Evolutionary conservation across 2,797 vertebrate genomes (phyloP), one percentile per base, ranked within the genome.

Genomic region (Artibeus jamaicensis): DNA sequence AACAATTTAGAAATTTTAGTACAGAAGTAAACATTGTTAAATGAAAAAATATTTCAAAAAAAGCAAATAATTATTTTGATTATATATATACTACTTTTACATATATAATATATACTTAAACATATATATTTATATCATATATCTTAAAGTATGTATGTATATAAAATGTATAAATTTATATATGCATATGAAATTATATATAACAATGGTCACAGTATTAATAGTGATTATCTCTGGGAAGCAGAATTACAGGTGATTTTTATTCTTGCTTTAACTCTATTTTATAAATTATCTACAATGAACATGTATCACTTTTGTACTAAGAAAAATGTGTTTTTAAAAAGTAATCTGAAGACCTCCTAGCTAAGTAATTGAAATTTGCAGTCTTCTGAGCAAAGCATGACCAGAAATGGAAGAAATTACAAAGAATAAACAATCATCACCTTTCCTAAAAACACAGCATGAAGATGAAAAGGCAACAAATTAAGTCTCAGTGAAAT

Each of bases 401-500:
- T 91, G 95, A 86, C 32, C 37, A 97, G 73, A 94, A 95, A 85
- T 89, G 50, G 73, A 95, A 87, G 50, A 97, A 96, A 96, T 96
- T 78, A 87, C 67, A 86, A 91, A 91, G 83, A 94, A 91, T 86
- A 97, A 97, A 93, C 59, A 95, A 48, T 96, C 71, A 89, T 85
- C 71, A 59, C 84, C 37, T 87, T 77, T 50, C 32, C 67, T 94
- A 50, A 84, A 79, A 76, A 92, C 68, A 71, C 71, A 87, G 37
- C 74, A 93, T 74, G 94, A 82, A 96, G 39, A 95, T 94, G 83
- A 96, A 97, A 97, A 86, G 34, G 29, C 5, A 95, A 78, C 53
- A 95, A 94, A 97, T 97, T 93, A 96, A 97, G 37, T 71, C 70
- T 95, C 88, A 53, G 34, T 89, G 70, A 92, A 94, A 97, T 89